phyloP scores from a whole-genome alignment of 2,797 vertebrate species.

The Thalassophryne amazonica region DNA sequence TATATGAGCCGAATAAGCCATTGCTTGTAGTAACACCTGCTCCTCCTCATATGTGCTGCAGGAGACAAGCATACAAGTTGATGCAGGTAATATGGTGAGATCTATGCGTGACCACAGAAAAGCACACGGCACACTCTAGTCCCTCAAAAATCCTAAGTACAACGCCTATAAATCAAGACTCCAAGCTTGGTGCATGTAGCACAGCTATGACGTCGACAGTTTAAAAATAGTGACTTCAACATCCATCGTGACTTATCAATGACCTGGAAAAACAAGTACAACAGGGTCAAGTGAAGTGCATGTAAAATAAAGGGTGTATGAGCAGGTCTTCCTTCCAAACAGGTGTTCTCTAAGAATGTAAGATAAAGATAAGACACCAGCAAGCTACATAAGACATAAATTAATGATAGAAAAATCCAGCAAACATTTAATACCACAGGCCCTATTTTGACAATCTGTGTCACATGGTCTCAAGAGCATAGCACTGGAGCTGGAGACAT shows the following conservation, averaged over 20 bases:
- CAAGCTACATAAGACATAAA: no score
- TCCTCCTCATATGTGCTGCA: constrained; percentile 39
- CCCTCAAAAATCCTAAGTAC: neutral
- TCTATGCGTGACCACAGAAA: constrained; percentile 13
- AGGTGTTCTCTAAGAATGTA: no score
- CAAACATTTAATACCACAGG: no score
- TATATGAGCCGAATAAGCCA: no score
- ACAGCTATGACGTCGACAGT: neutral
- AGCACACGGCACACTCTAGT: neutral
- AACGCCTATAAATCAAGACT: neutral
- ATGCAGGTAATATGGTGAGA: constrained; percentile 56
- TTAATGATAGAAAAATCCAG: no score
- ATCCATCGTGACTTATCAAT: neutral
- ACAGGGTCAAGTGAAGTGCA: neutral
- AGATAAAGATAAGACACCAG: no score
- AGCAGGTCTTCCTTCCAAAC: neutral
- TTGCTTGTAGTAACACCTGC: constrained; percentile 68
- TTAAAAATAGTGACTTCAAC: neutral
- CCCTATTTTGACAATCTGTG: no score
- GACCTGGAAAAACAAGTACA: neutral
- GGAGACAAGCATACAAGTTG: constrained; percentile 61
- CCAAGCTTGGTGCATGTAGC: neutral
- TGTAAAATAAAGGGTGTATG: neutral
- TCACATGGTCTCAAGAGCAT: no score
- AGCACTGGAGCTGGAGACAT: no score